phyloP scores from a whole-genome alignment of 1,140 invertebrate genomes.

The Drosophila dunni region DNA sequence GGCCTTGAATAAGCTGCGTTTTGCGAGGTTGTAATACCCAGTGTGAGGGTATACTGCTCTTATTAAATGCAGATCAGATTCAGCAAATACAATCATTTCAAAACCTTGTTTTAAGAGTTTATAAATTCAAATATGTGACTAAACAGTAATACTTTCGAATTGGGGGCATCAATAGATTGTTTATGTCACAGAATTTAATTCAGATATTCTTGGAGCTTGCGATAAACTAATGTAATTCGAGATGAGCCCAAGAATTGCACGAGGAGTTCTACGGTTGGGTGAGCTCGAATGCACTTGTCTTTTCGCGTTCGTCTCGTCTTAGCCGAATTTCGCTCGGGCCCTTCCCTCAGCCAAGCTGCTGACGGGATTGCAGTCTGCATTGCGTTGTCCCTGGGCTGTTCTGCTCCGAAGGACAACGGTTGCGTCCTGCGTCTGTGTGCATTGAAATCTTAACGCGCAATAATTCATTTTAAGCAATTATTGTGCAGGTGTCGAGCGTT shows the following conservation, averaged over 20 bases:
- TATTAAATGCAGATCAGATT: too few relatives aligned
- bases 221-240: too few relatives aligned
- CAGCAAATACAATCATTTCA: too few relatives aligned
- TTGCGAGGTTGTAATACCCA: neutral
- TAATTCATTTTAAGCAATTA: slow-evolving; percentile 67
- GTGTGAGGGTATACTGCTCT: too few relatives aligned
- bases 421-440: slow-evolving; percentile 19
- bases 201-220: too few relatives aligned
- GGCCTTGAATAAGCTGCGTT: slow-evolving; percentile 28
- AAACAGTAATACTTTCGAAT: too few relatives aligned
- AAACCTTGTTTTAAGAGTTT: too few relatives aligned
- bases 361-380: slow-evolving; percentile 59
- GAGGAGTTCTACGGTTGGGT: too few relatives aligned
- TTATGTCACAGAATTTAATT: too few relatives aligned
- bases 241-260: too few relatives aligned
- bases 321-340: slow-evolving; percentile 16
- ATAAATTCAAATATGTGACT: too few relatives aligned
- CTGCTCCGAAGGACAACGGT: slow-evolving; percentile 62
- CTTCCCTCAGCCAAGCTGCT: slow-evolving; percentile 49
- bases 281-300: slow-evolving; percentile 3
- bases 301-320: slow-evolving; percentile 57
- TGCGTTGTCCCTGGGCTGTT: slow-evolving; percentile 55
- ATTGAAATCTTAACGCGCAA: slow-evolving; percentile 62
- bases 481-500: slow-evolving; percentile 32
- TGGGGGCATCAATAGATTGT: too few relatives aligned